phyloP scores from a whole-genome alignment of 2,113 vertebrate genomes.

The Onychorhynchus coronatus region DNA sequence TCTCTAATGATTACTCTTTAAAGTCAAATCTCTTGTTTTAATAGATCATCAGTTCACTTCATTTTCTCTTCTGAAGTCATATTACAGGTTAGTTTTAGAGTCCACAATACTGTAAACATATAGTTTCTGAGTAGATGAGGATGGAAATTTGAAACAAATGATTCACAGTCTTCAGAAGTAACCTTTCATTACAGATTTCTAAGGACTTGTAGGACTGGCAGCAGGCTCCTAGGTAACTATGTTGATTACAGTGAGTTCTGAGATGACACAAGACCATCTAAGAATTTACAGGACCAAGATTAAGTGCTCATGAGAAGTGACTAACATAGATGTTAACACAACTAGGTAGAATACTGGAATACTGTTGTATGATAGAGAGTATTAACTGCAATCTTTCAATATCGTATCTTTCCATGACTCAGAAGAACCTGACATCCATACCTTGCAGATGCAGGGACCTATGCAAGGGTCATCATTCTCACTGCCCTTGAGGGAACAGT shows the following conservation, averaged over 20 bases:
- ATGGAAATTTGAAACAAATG: not conserved
- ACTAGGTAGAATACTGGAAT: not conserved
- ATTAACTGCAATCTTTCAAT: not conserved
- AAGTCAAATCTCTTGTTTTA: not conserved
- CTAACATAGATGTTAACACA: not conserved
- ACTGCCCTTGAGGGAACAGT: constrained; percentile 80
- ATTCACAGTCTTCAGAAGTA: not conserved
- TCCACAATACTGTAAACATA: not conserved
- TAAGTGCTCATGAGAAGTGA: not conserved
- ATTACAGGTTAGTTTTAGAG: not conserved
- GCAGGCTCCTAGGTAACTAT: not conserved
- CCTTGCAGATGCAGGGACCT: constrained; percentile 84
- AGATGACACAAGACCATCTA: not conserved
- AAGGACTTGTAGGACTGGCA: not conserved
- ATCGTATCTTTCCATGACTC: not conserved
- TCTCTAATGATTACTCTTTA: not conserved
- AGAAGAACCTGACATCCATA: constrained; percentile 18
- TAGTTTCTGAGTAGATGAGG: not conserved
- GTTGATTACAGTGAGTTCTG: not conserved
- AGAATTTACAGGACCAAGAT: not conserved
- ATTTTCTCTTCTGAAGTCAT: not conserved
- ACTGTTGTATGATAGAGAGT: not conserved
- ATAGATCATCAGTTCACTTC: not conserved
- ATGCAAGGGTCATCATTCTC: constrained; percentile 81
- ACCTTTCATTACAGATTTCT: not conserved